Conservation (phyloP, 1,140 invertebrate species). For the Drosophila grimshawi region DNA sequence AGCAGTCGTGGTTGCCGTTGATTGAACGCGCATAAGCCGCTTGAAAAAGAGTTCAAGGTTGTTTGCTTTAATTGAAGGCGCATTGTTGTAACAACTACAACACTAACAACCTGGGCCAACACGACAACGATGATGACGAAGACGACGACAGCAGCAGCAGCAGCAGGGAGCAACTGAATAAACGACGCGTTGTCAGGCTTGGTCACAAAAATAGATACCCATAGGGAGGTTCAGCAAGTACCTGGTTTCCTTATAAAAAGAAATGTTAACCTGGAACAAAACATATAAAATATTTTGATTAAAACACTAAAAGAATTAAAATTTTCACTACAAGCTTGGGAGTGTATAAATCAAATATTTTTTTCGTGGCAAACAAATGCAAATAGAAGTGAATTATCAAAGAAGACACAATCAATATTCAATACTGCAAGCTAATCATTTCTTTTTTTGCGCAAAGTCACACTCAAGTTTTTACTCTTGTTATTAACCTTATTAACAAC, state of each 20-base stretch:
- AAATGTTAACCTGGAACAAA: not conserved
- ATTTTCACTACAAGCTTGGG: no score
- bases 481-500: not conserved
- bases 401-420: not conserved
- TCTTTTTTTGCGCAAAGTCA: not conserved
- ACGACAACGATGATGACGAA: conserved; percentile 29
- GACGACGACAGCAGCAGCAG: conserved; percentile 19
- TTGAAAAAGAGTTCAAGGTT: conserved; percentile 75
- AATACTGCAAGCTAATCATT: not conserved
- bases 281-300: not conserved
- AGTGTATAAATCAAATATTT: no score
- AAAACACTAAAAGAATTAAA: not conserved
- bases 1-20: conserved; percentile 57
- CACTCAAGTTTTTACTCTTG: not conserved
- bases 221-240: conserved; percentile 39
- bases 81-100: conserved; percentile 73
- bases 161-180: conserved; percentile 59
- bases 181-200: conserved; percentile 69
- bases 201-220: conserved; percentile 76
- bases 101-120: conserved; percentile 17
- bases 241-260: conserved; percentile 20
- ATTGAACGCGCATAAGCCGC: conserved; percentile 73
- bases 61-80: conserved; percentile 75
- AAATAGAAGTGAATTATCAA: not conserved
- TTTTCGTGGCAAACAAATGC: no score